Conservation (phyloP, 2,797 vertebrate species). For the Eulemur mongoz region DNA sequence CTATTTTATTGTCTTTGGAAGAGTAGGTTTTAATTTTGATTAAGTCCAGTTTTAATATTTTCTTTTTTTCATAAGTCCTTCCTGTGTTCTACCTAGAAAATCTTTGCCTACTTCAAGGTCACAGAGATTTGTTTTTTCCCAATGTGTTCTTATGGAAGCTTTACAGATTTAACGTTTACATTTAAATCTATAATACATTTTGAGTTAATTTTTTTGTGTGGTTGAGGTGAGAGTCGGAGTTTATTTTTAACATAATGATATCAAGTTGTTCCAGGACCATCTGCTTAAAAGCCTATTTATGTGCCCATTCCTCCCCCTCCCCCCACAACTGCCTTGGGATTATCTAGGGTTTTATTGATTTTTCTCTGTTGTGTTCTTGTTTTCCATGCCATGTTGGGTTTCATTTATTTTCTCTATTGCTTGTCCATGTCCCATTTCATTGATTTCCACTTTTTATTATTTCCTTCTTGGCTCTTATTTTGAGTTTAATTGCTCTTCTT, state of each 20-base stretch:
- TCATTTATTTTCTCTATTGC: neutral
- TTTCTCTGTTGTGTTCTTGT: neutral
- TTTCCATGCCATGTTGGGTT: neutral
- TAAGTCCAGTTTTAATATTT: neutral
- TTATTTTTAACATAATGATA: neutral
- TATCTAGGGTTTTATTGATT: neutral
- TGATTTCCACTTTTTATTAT: slow-evolving; percentile 12
- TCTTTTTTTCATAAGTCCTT: neutral
- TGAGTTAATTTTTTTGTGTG: neutral
- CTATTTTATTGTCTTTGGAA: neutral
- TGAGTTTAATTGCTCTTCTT: neutral
- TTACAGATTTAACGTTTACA: slow-evolving; percentile 24
- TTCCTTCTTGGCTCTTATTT: neutral
- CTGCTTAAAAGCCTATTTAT: neutral
- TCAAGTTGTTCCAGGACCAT: neutral
- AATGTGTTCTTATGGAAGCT: neutral
- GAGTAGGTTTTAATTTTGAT: slow-evolving; percentile 17
- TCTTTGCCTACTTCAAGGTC: neutral
- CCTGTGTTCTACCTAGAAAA: neutral
- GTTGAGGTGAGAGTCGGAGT: neutral
- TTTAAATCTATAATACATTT: neutral
- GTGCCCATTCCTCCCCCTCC: too few relatives aligned
- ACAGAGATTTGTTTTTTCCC: neutral
- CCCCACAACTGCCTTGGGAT: neutral
- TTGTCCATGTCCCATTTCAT: neutral